Conservation (phyloP, 2,797 vertebrate species). For the Eospalax fontanierii region DNA sequence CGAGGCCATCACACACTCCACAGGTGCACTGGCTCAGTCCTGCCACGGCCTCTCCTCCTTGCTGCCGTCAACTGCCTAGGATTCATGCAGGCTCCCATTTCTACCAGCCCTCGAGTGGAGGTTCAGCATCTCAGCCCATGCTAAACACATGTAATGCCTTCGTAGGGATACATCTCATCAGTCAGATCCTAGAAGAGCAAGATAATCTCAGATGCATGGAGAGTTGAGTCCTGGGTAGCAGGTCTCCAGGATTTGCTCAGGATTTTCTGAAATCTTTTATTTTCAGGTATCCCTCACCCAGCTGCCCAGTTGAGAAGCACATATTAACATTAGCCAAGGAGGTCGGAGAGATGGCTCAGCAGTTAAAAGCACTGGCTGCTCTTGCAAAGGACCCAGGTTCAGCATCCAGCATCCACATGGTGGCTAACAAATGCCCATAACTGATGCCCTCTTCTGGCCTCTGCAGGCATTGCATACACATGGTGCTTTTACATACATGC, state of each 20-base stretch:
- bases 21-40: background rate
- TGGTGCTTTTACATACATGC: too few species aligned
- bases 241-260: background rate
- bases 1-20: background rate
- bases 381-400: too few species aligned
- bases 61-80: background rate
- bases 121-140: conserved; percentile 14
- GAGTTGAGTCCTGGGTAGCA: background rate
- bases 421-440: too few species aligned
- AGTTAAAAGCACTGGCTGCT: too few species aligned
- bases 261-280: background rate
- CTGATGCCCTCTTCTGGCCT: too few species aligned
- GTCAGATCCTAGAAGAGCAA: conserved; percentile 65
- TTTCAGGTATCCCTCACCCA: background rate
- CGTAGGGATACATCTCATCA: background rate
- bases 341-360: too few species aligned
- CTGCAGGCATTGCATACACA: too few species aligned
- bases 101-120: background rate
- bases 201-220: background rate
- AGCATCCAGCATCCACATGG: too few species aligned
- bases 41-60: background rate
- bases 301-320: conserved; percentile 31
- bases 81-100: conserved; percentile 67
- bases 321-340: conserved; percentile 33
- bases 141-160: background rate